Evolutionary conservation across 1,140 invertebrate species (phyloP), one percentile per base, ranked within the genome.

Genomic region (Diorhabda elongata): DNA sequence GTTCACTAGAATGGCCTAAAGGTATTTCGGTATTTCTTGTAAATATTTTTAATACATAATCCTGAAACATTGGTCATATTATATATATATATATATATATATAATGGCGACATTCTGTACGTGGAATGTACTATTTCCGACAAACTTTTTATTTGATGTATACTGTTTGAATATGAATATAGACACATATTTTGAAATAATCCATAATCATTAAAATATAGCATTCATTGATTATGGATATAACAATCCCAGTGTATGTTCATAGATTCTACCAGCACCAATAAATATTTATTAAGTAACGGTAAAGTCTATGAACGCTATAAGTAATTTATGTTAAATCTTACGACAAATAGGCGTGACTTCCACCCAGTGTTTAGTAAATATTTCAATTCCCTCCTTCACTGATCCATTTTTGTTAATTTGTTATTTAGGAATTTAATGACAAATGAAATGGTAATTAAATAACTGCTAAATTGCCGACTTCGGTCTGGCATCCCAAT

Each of bases 241-340:
- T n/a, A 52, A 52, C 47, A 52, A 6, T 52, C 6, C 47, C n/a
- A 52, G 6, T 52, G 6, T 52, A 52, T 52, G 47, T 52, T 52
- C 47, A n/a, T 6, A 52, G 47, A 52, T 2, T 52, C 47, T 52
- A 52, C 47, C 4, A 52, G 47, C n/a, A n/a, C 6, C 47, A 52
- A 52, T 52, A 52, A 52, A 52, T 52, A 52, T 52, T 52, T 52
- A 52, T 52, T 52, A 52, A 52, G 47, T 52, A 52, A 52, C 47
- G 47, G 47, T 52, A 52, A 8, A 8, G n/a, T 52, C 47, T 6
- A 52, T 52, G n/a, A n/a, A n/a, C 47, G n/a, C 47, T 52, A 52
- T 52, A 52, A 52, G 47, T 52, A 52, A 52, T 52, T 52, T 52
- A 52, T 52, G 47, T 52, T 8, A 52, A 52, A 52, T 52, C 47